Base-by-base conservation (phyloP, 2,888 invertebrate genomes). In the Ephialtes manifestator region DNA sequence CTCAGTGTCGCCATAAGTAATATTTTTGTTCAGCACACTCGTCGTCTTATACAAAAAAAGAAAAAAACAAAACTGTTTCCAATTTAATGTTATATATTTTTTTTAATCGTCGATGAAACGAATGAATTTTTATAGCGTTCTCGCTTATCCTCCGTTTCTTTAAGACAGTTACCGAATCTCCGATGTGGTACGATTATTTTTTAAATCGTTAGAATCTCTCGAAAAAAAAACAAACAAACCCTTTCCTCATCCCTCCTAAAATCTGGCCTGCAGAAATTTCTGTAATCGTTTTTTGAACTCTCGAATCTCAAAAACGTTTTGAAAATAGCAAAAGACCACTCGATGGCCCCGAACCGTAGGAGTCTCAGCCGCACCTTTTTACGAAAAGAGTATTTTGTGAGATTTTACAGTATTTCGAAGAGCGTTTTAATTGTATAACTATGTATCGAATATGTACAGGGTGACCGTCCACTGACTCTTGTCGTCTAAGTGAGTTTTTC, bases 341-440 rank as follows among this genome's bases (percentile, higher is more conserved):
- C 71, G 48, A 43, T 60, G 68, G 87, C 86, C 87, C 89, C 87
- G 81, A 88, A 71, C 84, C 83, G 77, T 87, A 88, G 88, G 84
- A 88, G 86, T 88, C 87, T 89, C 89, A 89, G 89, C 88, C 87
- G 87, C 87, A 81, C 88, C 87, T 88, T 90, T 90, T 92, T 91
- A 92, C 89, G 89, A 92, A 88, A 92, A 90, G 90, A 93, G 92
- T 94, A 93, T 94, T 94, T 93, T 93, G 91, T 93, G 92, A 93
- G 91, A 93, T 93, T 93, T 81, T 93, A 93, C 94, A 94, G 93
- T 94, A 94, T 94, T 94, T 94, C 90, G 91, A 92, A 89, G 91
- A 92, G 90, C 91, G 92, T 92, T 93, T 93, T 92, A 91, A 93
- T 93, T 92, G 89, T 90, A 90, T 90, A 92, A 92, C 91, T 92